Percentiles rank a stretch among this genome's conserved stretches.
Conservation (phyloP, 1,140 invertebrate genomes). For the Conopomorpha cramerella region DNA sequence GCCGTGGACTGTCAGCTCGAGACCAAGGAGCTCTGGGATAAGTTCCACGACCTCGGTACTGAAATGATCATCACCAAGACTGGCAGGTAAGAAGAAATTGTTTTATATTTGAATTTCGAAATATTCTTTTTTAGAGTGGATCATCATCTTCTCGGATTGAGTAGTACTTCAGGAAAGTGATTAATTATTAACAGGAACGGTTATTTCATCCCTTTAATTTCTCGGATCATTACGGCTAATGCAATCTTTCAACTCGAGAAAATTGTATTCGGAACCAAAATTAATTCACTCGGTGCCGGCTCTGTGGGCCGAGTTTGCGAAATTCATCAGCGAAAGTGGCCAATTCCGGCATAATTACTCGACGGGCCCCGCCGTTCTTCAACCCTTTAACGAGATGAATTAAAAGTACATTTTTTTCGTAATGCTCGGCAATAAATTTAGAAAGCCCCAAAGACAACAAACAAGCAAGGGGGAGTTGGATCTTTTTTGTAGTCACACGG, state of each 20-base stretch:
- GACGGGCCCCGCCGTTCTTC: conserved; percentile 50
- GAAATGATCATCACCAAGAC: conserved; percentile 99
- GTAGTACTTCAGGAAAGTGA: no score
- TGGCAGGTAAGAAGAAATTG: conserved; percentile 93
- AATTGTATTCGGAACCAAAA: conserved; percentile 32
- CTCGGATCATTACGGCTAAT: conserved; percentile 28
- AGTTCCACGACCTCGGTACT: conserved; percentile 92
- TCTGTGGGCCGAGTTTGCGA: conserved; percentile 30
- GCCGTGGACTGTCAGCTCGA: conserved; percentile 89
- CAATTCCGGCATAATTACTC: conserved; percentile 58
- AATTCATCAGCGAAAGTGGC: conserved; percentile 58
- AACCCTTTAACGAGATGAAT: conserved; percentile 61
- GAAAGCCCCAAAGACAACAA: conserved; percentile 57
- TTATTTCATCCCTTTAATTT: no score
- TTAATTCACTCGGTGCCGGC: conserved; percentile 41
- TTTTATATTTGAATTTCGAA: no score
- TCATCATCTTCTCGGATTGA: no score
- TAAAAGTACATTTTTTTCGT: conserved; percentile 60
- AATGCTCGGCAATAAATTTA: conserved; percentile 52
- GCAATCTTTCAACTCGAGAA: conserved; percentile 41
- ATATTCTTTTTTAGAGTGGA: no score
- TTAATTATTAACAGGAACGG: no score
- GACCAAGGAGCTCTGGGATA: conserved; percentile 92
- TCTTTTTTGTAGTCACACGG: conserved; percentile 56
- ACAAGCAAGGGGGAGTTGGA: conserved; percentile 34